phyloP scores from a whole-genome alignment of 2,113 vertebrate genomes.

The Oxyruncus cristatus region DNA sequence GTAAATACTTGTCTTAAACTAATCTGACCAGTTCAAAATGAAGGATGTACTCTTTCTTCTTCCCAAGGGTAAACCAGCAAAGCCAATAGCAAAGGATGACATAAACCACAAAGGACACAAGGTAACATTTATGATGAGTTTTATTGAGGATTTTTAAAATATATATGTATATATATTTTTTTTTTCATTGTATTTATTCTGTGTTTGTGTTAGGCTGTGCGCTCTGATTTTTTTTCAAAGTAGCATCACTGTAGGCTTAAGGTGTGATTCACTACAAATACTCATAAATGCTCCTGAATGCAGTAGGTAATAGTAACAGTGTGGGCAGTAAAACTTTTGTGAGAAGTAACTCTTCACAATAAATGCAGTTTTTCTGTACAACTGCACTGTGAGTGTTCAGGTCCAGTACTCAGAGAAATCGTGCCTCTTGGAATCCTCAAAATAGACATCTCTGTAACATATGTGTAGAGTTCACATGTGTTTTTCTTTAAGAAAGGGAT shows the following conservation, averaged over 20 bases:
- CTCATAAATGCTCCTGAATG: not conserved
- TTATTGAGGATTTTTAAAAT: not conserved
- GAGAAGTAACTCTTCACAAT: not conserved
- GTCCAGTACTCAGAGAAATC: not conserved
- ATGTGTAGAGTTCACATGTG: not conserved
- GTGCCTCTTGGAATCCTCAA: not conserved
- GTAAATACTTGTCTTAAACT: not conserved
- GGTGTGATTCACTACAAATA: not conserved
- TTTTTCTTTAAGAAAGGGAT: not conserved
- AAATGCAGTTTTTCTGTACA: not conserved
- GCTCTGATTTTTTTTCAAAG: not conserved
- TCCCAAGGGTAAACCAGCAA: slow-evolving; percentile 58
- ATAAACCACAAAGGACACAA: slow-evolving; percentile 30
- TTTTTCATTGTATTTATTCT: not conserved
- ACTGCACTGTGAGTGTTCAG: not conserved
- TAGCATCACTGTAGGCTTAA: not conserved
- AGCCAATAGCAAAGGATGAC: slow-evolving; percentile 22
- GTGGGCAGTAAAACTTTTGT: not conserved
- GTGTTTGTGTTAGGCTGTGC: no score
- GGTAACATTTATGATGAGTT: slow-evolving; percentile 35
- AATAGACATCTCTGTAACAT: not conserved
- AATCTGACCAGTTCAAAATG: not conserved
- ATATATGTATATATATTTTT: not conserved
- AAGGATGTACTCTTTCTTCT: not conserved
- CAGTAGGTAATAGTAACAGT: not conserved